Conservation (phyloP, 2,113 vertebrate species). For the Leucopsar rothschildi region DNA sequence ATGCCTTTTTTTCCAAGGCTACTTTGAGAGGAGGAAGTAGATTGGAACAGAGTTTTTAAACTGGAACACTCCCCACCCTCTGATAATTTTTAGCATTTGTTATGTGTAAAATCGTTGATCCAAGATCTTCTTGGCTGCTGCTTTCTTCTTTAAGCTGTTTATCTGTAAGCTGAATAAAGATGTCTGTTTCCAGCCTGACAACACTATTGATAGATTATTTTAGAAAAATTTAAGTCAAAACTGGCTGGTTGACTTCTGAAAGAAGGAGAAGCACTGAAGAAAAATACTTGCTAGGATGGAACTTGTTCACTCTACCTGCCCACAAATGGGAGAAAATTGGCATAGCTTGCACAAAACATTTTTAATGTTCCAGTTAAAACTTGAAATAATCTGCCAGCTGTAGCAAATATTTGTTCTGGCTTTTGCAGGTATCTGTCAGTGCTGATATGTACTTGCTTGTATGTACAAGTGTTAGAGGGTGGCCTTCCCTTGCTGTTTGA, state of each 20-base stretch:
- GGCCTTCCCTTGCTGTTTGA: not conserved
- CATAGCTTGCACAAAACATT: not conserved
- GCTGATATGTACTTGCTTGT: not conserved
- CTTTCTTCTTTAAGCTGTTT: not conserved
- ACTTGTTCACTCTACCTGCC: not conserved
- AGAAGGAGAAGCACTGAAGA: not conserved
- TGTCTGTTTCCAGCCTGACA: not conserved
- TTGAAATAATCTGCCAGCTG: not conserved
- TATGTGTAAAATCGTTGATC: not conserved
- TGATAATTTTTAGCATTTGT: not conserved
- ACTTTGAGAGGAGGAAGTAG: not conserved
- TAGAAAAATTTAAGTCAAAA: not conserved
- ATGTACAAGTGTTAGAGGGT: not conserved
- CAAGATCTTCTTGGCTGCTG: not conserved
- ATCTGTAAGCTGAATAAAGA: not conserved
- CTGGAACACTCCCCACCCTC: fast-evolving
- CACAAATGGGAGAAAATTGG: not conserved
- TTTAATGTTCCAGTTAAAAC: not conserved
- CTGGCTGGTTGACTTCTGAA: not conserved
- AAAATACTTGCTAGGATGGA: not conserved
- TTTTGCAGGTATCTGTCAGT: not conserved
- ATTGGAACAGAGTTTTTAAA: not conserved
- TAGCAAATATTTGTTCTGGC: not conserved
- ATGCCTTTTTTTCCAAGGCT: not conserved
- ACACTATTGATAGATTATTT: not conserved